Evolutionary conservation across 2,888 invertebrate species (phyloP), one percentile per base, ranked within the genome.

Genomic region (Cheilosia variabilis): DNA sequence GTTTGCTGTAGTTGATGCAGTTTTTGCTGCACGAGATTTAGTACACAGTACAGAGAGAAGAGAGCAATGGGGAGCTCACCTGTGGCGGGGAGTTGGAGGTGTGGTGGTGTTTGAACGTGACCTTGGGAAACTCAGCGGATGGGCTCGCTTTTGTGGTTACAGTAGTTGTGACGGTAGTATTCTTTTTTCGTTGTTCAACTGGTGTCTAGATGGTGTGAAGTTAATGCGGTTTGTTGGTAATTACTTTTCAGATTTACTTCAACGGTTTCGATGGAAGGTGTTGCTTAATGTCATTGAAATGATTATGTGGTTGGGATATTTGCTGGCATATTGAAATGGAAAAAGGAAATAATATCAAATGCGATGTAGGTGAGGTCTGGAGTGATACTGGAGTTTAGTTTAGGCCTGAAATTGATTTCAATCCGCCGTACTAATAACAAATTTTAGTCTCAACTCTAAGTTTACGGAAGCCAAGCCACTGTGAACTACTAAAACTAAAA

Each of bases 81-180:
- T 47, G 7, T 31, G 31, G n/a, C 9, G 17, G 1, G 43, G 24
- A 2, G 45, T 19, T 15, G 24, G 19, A 52, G 7, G 31, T 22
- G 41, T 24, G 10, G 53, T 31, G 17, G 72, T 27, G 57, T 68
- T 78, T 78, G 62, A 78, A 83, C 78, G 57, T 83, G 78, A 78
- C 82, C 82, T 83, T 83, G 78, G 34, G 9, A 10, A 27, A 50
- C 55, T 62, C 72, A 82, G 58, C 50, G 37, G 41, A 65, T 65
- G 65, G 47, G 47, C 65, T 65, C 66, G 47, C 60, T 66, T 66
- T 34, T 72, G 82, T 57, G 72, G 82, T 71, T 45, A 45, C 22
- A 53, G 53, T 13, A 10, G 52, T 24, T 41, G 19, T 41, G 19
- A 58, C 13, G 41, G 71, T 50, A 37, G 24, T 55, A 62, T 47